A percentile compares a stretch with the other conserved stretches of the same genome.
phyloP scores from a whole-genome alignment of 1,140 invertebrate genomes.

The Batillaria attramentaria region DNA sequence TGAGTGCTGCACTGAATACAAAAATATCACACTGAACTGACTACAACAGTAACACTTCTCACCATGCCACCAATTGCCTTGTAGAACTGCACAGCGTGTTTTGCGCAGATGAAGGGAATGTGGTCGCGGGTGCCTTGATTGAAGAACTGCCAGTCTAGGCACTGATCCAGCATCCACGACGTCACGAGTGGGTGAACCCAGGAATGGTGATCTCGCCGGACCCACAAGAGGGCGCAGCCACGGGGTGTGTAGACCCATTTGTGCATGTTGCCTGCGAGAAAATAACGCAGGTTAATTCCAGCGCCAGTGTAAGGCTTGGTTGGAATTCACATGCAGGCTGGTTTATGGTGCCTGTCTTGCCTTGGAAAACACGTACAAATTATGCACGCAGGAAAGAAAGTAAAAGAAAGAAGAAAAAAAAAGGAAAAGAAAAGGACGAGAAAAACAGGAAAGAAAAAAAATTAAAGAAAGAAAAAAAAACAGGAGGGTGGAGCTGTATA shows the following conservation, averaged over 20 bases:
- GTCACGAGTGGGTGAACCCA: slow-evolving; percentile 51
- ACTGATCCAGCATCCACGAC: slow-evolving; percentile 32
- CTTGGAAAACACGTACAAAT: too few relatives aligned
- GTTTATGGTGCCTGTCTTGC: too few relatives aligned
- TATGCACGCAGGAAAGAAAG: too few relatives aligned
- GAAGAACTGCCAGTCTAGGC: slow-evolving; percentile 50
- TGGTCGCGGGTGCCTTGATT: slow-evolving; percentile 57
- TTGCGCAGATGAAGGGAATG: slow-evolving; percentile 46
- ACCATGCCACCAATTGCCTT: slow-evolving; percentile 55
- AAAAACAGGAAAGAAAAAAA: too few relatives aligned
- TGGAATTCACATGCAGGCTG: too few relatives aligned
- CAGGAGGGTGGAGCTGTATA: too few relatives aligned
- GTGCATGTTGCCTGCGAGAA: slow-evolving; percentile 60
- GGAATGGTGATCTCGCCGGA: slow-evolving; percentile 41
- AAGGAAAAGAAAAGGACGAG: too few relatives aligned
- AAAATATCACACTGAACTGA: too few relatives aligned
- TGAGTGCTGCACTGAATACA: too few relatives aligned
- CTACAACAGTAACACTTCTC: slow-evolving; percentile 10
- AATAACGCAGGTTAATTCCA: background rate
- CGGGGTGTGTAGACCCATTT: slow-evolving; percentile 61
- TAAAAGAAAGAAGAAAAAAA: too few relatives aligned
- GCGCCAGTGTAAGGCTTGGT: too few relatives aligned
- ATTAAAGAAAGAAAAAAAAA: too few relatives aligned
- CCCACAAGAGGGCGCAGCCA: slow-evolving; percentile 57
- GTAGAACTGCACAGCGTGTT: slow-evolving; percentile 52